phyloP scores from a whole-genome alignment of 2,888 invertebrate genomes.

The Drosophila kanekoi region DNA sequence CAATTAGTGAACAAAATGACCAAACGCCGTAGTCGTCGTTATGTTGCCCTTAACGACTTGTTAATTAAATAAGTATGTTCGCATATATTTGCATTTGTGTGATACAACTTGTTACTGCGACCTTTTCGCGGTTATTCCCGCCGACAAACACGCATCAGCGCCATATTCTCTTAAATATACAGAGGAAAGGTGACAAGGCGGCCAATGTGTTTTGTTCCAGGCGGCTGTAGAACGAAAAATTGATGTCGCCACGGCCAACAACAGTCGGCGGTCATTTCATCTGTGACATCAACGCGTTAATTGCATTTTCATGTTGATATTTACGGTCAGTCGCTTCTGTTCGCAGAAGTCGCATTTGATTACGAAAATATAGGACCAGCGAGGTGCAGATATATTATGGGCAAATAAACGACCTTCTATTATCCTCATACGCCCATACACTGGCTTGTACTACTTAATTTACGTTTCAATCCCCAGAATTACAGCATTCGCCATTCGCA shows the following conservation, averaged over 20 bases:
- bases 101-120: not conserved
- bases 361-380: conserved; percentile 12
- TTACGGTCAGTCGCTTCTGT: conserved; percentile 57
- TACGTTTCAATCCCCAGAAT: conserved; percentile 20
- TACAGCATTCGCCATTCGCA: too few relatives aligned
- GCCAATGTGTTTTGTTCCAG: conserved; percentile 27
- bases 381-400: conserved; percentile 34
- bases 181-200: not conserved
- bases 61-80: conserved; percentile 70
- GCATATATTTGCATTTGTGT: conserved; percentile 24
- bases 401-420: conserved; percentile 58
- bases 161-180: conserved; percentile 7
- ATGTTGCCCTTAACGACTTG: conserved; percentile 57
- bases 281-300: conserved; percentile 76
- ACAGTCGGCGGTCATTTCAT: conserved; percentile 49
- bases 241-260: conserved; percentile 28
- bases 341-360: conserved; percentile 13
- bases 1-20: conserved; percentile 66
- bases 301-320: conserved; percentile 77
- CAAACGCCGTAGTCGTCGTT: conserved; percentile 23
- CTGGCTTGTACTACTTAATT: not conserved
- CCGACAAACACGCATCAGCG: conserved; percentile 1
- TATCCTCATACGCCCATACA: not conserved
- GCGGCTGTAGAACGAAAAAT: conserved; percentile 34
- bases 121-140: conserved; percentile 21